Conservation (phyloP, 2,113 vertebrate genomes). For the Progne subis region DNA sequence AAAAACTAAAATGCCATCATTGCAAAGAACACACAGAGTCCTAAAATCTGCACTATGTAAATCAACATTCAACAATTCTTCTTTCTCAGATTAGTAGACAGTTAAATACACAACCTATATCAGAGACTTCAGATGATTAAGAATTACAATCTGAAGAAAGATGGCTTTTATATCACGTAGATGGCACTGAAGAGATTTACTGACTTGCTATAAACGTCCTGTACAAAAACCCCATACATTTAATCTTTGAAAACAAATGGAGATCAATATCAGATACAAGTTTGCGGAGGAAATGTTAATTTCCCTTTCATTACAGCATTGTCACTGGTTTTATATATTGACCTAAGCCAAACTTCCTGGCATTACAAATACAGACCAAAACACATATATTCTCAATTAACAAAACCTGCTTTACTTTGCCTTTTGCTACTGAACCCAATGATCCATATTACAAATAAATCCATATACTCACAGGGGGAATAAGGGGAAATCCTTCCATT, state of each 20-base stretch:
- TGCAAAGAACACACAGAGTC: not conserved
- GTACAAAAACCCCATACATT: not conserved
- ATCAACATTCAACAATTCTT: not conserved
- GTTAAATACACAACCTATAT: not conserved
- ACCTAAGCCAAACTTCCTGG: slow-evolving; percentile 15
- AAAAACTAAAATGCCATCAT: not conserved
- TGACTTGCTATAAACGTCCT: not conserved
- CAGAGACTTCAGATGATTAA: not conserved
- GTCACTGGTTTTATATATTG: slow-evolving; percentile 42
- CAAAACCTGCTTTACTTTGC: not conserved
- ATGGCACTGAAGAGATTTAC: not conserved
- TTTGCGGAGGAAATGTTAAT: slow-evolving; percentile 67
- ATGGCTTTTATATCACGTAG: not conserved
- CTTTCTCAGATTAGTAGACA: not conserved
- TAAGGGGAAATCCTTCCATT: slow-evolving; percentile 85
- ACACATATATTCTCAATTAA: not conserved
- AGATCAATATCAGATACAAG: slow-evolving; percentile 57
- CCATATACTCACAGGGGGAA: slow-evolving; percentile 80
- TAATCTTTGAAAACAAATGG: slow-evolving; percentile 52
- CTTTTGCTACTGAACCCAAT: not conserved
- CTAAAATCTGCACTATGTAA: not conserved
- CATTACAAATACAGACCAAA: not conserved
- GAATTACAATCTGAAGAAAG: not conserved
- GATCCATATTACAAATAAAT: slow-evolving; percentile 42
- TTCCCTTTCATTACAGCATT: slow-evolving; percentile 70